These are phyloP conservation scores for Adelognathus sp. DNA, from an alignment of 2,888 invertebrate species.

Conservation along the genomic window DNA sequence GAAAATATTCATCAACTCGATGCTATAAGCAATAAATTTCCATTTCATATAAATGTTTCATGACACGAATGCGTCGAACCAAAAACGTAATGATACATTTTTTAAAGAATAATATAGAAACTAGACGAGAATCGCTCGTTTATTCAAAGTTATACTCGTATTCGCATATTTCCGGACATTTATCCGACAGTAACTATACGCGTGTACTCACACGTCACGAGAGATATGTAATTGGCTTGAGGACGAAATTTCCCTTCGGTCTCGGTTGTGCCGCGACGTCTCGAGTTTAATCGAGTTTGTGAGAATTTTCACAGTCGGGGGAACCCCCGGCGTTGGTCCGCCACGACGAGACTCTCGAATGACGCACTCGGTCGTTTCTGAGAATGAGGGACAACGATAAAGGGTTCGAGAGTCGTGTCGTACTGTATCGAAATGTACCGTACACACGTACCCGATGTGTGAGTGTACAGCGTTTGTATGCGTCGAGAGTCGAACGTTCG, in stretches of 20 bases:
- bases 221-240: conserved; percentile 19
- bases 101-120: too few species aligned
- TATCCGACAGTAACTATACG: conserved; percentile 37
- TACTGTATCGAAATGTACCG: conserved; percentile 8
- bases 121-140: neutral
- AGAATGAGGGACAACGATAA: conserved; percentile 38
- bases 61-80: too few species aligned
- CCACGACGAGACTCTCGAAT: conserved; percentile 1
- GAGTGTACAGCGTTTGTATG: neutral
- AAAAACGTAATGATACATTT: too few species aligned
- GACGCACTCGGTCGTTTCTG: conserved; percentile 42
- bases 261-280: conserved; percentile 20
- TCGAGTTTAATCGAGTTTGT: conserved; percentile 40
- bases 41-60: too few species aligned
- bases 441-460: neutral
- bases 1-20: too few species aligned
- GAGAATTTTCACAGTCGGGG: conserved; percentile 36
- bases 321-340: conserved; percentile 4
- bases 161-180: conserved; percentile 11
- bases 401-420: conserved; percentile 34
- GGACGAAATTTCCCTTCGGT: neutral
- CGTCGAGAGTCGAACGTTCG: conserved; percentile 42
- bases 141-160: too few species aligned
- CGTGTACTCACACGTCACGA: neutral
- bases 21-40: too few species aligned